Conservation (phyloP, 2,113 vertebrate species). For the Python bivittatus region DNA sequence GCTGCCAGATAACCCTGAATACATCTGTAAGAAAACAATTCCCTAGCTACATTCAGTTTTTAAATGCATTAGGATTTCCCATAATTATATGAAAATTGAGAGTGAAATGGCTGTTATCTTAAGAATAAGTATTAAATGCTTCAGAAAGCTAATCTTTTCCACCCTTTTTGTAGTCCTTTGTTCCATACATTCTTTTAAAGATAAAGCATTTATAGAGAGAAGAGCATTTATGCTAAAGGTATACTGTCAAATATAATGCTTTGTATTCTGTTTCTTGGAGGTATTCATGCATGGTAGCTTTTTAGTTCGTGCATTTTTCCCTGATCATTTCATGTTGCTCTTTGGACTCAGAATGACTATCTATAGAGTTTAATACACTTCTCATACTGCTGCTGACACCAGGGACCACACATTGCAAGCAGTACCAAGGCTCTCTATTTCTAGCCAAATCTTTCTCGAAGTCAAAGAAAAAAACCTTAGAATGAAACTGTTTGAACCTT, state of each 20-base stretch:
- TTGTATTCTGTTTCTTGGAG: constrained; percentile 23
- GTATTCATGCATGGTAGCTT: not conserved
- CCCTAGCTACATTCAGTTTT: constrained; percentile 33
- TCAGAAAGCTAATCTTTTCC: not conserved
- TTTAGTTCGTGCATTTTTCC: constrained; percentile 11
- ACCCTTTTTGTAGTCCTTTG: not conserved
- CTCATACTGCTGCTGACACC: constrained; percentile 9
- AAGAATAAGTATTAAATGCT: constrained; percentile 37
- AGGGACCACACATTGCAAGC: not conserved
- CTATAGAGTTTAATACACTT: constrained; percentile 21
- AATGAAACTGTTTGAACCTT: not conserved
- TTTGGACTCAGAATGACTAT: constrained; percentile 5
- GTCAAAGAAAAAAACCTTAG: not conserved
- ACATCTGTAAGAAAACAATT: constrained; percentile 51
- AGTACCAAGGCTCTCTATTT: not conserved
- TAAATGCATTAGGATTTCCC: constrained; percentile 43
- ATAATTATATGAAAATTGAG: constrained; percentile 33
- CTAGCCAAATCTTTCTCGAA: not conserved
- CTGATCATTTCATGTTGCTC: constrained; percentile 7
- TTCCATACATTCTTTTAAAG: constrained; percentile 22
- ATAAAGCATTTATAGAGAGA: constrained; percentile 8
- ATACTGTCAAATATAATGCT: constrained; percentile 15
- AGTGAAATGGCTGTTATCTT: constrained; percentile 28
- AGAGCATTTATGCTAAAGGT: constrained; percentile 23
- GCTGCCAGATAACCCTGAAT: constrained; percentile 26